Conservation (phyloP, 37 sponge, comb jelly and placozoan species). For the Haliclona indistincta region DNA sequence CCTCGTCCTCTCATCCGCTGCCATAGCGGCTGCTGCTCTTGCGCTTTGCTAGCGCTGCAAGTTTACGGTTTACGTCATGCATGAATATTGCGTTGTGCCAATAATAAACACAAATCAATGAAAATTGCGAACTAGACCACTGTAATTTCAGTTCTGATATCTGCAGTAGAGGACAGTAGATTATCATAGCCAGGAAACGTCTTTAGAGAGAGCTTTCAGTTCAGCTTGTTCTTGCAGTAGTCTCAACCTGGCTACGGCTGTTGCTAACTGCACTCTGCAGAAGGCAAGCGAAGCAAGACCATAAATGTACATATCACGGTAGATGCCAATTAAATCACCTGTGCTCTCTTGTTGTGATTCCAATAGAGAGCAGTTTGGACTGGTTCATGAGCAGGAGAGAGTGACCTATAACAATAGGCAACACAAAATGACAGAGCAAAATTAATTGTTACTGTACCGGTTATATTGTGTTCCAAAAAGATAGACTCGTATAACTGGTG, state of each 20-base stretch:
- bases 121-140: background rate
- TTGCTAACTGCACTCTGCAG: conserved; percentile 28
- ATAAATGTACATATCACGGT: background rate
- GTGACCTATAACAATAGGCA: conserved; percentile 28
- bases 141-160: background rate
- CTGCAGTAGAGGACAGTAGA: background rate
- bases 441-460: conserved; percentile 27
- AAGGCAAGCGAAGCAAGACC: background rate
- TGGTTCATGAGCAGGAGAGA: conserved; percentile 42
- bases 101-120: background rate
- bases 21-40: conserved; percentile 15
- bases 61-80: background rate
- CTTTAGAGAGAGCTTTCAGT: conserved; percentile 5
- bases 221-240: conserved; percentile 48
- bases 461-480: conserved; percentile 61
- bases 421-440: background rate
- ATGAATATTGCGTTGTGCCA: background rate
- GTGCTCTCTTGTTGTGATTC: conserved; percentile 40
- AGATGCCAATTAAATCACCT: conserved; percentile 18
- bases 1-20: conserved; percentile 54
- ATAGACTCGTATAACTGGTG: conserved; percentile 18
- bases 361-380: conserved; percentile 46
- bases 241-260: conserved; percentile 31
- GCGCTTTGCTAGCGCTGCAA: background rate
- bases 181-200: background rate